Evolutionary conservation across 92 coral and sea anemone species (phyloP), one percentile per base, ranked within the genome.

Genomic region (Porites evermanni): DNA sequence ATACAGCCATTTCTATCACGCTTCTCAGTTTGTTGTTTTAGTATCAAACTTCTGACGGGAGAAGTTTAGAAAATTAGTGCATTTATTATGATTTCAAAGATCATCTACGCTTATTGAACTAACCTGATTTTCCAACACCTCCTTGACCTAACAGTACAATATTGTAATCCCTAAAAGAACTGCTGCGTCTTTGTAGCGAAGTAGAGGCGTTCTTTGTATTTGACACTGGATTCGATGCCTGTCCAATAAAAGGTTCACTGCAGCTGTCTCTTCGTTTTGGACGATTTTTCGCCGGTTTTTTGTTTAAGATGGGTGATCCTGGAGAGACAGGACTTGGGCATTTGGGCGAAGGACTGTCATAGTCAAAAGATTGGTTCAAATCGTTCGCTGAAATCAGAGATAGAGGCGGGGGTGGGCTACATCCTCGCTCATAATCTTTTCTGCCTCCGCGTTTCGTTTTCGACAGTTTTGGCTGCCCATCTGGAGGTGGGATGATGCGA

Each of bases 51-150:
- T 67, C 13, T 26, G 32, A 23, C 21, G 16, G 10, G 14, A 12
- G 38, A 67, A 67, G 23, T 23, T 67, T 2, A 67, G 13, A 38
- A 9, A 9, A 7, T n/a, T 20, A 1, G 47, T 8, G 13, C 38
- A 9, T 7, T 66, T 4, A n/a, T n/a, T 9, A 4, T 32, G 3
- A 38, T 74, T 14, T 53, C 20, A 11, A 6, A 12, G 54, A 53
- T 18, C 4, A 38, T 47, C 16, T 47, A 44, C 11, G 9, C 9
- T 71, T 59, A 3, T 2, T 38, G 47, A 38, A 86, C 98, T 66
- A 52, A 93, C 98, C 98, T 51, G 98, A 95, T 81, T 95, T 95
- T 21, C 98, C 98, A 86, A 95, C 98, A 12, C 94, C 98, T 44
- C 95, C 94, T 78, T 95, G 98, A 16, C 98, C 98, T 0, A 95